Base-by-base conservation (phyloP, 2,113 vertebrate genomes). In the Brachypodius melanocephalos region DNA sequence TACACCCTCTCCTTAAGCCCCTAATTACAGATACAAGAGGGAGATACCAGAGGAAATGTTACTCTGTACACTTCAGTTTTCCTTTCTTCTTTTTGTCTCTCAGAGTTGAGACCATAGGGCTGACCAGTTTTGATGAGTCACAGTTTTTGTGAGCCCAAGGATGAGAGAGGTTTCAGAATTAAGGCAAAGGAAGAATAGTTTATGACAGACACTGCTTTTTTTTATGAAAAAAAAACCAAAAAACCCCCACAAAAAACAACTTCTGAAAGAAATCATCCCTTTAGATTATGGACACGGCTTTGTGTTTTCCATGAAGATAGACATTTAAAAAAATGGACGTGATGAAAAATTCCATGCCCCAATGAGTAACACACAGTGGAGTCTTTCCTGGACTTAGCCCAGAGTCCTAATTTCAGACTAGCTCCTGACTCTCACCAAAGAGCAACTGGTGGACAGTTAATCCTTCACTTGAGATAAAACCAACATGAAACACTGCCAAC, bases 371-470 rank as follows among this genome's bases (percentile, higher is more conserved):
- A 89, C 22, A 16, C 65, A 88, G n/a, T 31, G 13, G n/a, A 49
- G 17, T 25, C 57, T 92, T 96, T 92, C 66, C 84, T 73, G 57
- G 84, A 93, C 61, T 25, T 65, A 72, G 84, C 58, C 38, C 68
- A 52, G 52, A 67, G 62, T 74, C 87, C 75, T 76, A 42, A 77
- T 95, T 96, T 96, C 91, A 96, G 75, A 69, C 25, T 83, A 68
- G 28, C 34, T 84, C 71, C 57, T 83, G 48, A 48, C 31, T 74
- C 45, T 45, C 19, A 45, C 54, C 88, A 18, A 72, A 91, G 88
- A 93, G 9, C 17, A 80, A 21, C 49, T 80, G 49, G 45, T 54
- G 22, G 42, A 84, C n/a, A 80, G 40, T 80, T 86, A 85, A 76
- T 83, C 54, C 45, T 79, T 83, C 42, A 61, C 40, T 85, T 90